Base-by-base conservation (phyloP, 2,888 invertebrate genomes). In the Melieria picta region DNA sequence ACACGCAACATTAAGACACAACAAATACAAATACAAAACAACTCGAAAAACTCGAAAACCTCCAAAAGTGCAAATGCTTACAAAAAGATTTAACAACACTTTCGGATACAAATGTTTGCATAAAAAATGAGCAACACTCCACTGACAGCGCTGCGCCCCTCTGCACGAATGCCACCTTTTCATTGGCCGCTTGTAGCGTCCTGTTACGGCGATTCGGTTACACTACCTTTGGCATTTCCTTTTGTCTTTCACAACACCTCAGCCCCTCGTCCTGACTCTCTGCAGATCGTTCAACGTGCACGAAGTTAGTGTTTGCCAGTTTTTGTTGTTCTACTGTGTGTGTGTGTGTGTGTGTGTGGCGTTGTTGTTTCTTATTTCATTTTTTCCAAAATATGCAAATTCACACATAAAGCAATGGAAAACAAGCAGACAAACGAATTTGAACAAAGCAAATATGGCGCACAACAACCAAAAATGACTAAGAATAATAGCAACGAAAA, bases 101-200 rank as follows among this genome's bases (percentile, higher is more conserved):
- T 65, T 55, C 42, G 71, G 6, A 65, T 66, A 62, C 66, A 71
- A 71, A 71, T 71, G 66, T 71, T 71, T 71, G 62, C 66, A 67
- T 62, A 71, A 71, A 66, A 71, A 67, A 56, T 71, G 71, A 71
- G 48, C 71, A 71, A 62, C 62, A 65, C 52, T 30, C 2, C 30
- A 30, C 30, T 30, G 30, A 30, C 30, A 30, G 30, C 30, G 30
- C 30, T 30, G 30, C 30, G 30, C 30, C 30, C 30, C 30, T 30
- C 30, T 3, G 30, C 30, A 30, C 30, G 30, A 30, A 2, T 2
- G 3, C 1, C 30, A 30, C 30, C 30, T 30, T 30, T 30, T 30
- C 30, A 3, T 30, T 30, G 30, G 30, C 30, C 30, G 30, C 30
- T 30, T 30, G 30, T 30, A 30, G 1, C 30, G 30, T 30, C 30